Evolutionary conservation across 2,113 vertebrate genomes (phyloP), one percentile per base, ranked within the genome.

Genomic region (Mirza zaza): DNA sequence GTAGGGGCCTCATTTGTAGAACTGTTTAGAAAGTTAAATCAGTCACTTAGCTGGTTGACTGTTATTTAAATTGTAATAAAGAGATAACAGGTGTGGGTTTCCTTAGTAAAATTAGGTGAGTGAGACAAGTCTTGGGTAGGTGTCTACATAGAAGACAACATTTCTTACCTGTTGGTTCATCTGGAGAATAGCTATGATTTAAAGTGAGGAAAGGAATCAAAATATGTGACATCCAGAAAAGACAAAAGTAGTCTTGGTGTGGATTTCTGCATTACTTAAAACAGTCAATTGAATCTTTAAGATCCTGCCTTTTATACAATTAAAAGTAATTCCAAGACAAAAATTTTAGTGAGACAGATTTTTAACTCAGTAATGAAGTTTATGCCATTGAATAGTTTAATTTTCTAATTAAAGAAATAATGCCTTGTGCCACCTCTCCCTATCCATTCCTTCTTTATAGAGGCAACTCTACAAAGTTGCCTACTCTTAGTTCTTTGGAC

Each of bases 381-480:
- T 90, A 29, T 29, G 29, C 75, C 59, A 63, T 68, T 94, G 81
- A 90, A 23, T 13, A 42, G 63, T 75, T 76, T 90, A 6, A 29
- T 77, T 65, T 97, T 32, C n/a, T 81, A 63, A 39, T 77, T 63
- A 91, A 86, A 92, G 32, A 77, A 71, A 79, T 39, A 75, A 68
- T 59, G 29, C 55, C 55, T 84, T 86, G 13, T 63, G 34, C 32
- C 17, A 39, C n/a, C 9, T 36, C 27, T 94, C 52, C 39, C 27
- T 36, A 65, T 45, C n/a, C 5, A 55, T 7, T 34, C 36, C 32
- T 79, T 45, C 29, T 52, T 87, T 32, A 12, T 63, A 77, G 18
- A 87, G 36, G 59, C 39, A 73, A 85, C 4, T 45, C 45, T 45
- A 45, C 45, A 45, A 45, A 45, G 45, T 45, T 45, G 45, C 45